phyloP scores from a whole-genome alignment of 2,888 invertebrate genomes.

The Brenthis daphne region DNA sequence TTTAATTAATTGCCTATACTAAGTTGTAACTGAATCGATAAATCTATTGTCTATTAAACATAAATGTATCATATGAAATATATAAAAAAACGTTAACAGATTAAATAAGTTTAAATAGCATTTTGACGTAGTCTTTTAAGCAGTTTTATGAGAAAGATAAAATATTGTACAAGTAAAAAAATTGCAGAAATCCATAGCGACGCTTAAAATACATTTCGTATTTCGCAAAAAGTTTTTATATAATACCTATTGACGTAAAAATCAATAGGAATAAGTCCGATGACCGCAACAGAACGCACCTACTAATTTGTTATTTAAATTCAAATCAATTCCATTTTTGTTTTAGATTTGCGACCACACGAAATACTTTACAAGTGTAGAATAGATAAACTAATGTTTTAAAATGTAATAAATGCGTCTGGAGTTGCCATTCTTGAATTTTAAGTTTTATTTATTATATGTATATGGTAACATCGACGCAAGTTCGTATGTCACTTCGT shows the following conservation, averaged over 20 bases:
- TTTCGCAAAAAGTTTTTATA: conserved; percentile 28
- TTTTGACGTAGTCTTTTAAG: no score
- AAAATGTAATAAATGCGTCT: conserved; percentile 10
- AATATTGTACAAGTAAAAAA: no score
- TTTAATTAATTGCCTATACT: conserved; percentile 13
- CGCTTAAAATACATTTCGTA: background rate
- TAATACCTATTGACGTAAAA: conserved; percentile 49
- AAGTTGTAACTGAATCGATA: conserved; percentile 6
- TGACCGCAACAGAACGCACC: conserved; percentile 65
- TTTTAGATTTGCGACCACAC: conserved; percentile 60
- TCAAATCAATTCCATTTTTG: conserved; percentile 69
- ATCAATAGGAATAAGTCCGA: conserved; percentile 66
- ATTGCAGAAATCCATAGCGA: no score
- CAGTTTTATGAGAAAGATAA: no score
- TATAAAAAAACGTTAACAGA: no score
- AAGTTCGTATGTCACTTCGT: no score
- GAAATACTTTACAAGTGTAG: conserved; percentile 31
- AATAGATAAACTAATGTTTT: conserved; percentile 2
- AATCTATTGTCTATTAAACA: no score
- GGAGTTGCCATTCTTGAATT: background rate
- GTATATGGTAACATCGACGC: no score
- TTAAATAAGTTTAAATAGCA: no score
- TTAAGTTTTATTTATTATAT: background rate
- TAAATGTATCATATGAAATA: no score
- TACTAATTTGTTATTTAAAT: conserved; percentile 78